Conservation (phyloP, 2,113 vertebrate genomes). For the Taxidea taxus region DNA sequence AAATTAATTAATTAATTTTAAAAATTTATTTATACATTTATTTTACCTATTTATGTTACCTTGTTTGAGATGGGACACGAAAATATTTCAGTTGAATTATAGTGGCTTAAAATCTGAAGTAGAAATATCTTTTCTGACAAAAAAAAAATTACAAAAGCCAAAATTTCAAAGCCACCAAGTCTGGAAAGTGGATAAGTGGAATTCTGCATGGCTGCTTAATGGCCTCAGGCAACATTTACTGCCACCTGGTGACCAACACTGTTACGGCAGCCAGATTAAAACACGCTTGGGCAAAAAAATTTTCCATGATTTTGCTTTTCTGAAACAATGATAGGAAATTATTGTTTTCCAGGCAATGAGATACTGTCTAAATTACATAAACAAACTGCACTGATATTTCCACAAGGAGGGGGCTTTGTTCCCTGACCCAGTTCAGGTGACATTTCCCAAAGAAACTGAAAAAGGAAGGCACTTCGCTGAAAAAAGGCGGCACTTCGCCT, state of each 20-base stretch:
- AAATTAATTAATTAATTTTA: not conserved
- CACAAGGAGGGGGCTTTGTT: not conserved
- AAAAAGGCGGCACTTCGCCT: not conserved
- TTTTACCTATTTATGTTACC: not conserved
- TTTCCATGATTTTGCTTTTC: not conserved
- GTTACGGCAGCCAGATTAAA: not conserved
- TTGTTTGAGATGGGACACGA: not conserved
- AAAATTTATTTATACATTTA: not conserved
- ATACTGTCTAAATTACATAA: not conserved
- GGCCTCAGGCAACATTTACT: not conserved
- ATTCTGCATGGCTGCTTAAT: rapidly evolving
- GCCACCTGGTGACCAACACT: not conserved
- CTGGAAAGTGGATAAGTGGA: not conserved
- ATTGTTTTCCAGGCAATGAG: not conserved
- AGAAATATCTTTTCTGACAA: not conserved
- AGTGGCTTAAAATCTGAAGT: not conserved
- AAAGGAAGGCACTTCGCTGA: not conserved
- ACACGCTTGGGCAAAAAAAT: not conserved
- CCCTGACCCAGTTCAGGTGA: not conserved
- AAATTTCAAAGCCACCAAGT: not conserved
- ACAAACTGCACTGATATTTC: not conserved
- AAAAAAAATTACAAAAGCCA: not conserved
- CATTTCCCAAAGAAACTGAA: not conserved
- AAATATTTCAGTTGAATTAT: not conserved
- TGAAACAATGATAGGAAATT: not conserved